These are phyloP conservation scores for Physella acuta DNA, from an alignment of 1,140 invertebrate genomes.

Conservation along the genomic window DNA sequence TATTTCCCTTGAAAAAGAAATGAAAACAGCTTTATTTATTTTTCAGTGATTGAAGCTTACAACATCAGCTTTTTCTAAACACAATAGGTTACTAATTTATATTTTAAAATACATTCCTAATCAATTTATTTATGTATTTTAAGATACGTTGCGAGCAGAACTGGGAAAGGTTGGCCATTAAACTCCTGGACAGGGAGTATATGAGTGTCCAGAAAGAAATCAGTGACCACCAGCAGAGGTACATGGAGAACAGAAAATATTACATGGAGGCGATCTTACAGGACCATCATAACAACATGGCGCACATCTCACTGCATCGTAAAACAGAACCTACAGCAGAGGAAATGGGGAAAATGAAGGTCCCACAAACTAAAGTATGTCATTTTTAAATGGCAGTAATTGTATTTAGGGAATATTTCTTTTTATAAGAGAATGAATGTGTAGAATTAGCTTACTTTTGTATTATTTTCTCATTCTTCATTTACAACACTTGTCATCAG, in stretches of 20 bases:
- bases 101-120: too few relatives aligned
- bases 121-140: slow-evolving; percentile 17
- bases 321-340: slow-evolving; percentile 2
- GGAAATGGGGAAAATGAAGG: neutral
- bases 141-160: slow-evolving; percentile 34
- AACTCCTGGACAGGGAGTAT: slow-evolving; percentile 39
- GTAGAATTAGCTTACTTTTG: too few relatives aligned
- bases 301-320: slow-evolving; percentile 24
- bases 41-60: too few relatives aligned
- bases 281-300: slow-evolving; percentile 40
- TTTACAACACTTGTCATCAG: too few relatives aligned
- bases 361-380: slow-evolving; percentile 14
- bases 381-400: too few relatives aligned
- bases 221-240: slow-evolving; percentile 31
- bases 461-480: too few relatives aligned
- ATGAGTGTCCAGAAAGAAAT: slow-evolving; percentile 35
- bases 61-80: too few relatives aligned
- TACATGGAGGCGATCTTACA: slow-evolving; percentile 41
- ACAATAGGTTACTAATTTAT: too few relatives aligned
- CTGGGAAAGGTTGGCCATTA: slow-evolving; percentile 40
- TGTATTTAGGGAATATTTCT: too few relatives aligned
- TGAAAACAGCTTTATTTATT: too few relatives aligned
- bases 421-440: too few relatives aligned
- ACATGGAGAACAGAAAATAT: slow-evolving; percentile 36
- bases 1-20: too few relatives aligned